These are phyloP conservation scores for Trachops cirrhosus DNA, from an alignment of 2,797 vertebrate genomes.

Conservation along the genomic window DNA sequence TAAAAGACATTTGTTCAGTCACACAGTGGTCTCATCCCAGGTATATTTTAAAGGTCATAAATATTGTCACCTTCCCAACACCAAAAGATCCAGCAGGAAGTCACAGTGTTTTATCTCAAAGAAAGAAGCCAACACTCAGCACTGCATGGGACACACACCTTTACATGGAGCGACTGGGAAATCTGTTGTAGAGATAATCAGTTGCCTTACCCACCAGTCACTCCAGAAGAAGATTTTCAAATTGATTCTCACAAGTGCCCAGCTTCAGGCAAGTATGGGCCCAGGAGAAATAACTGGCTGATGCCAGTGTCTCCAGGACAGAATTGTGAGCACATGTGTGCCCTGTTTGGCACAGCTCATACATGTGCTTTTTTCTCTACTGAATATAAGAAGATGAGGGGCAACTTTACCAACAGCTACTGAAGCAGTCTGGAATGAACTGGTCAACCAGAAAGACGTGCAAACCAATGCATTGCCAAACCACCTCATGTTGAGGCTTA, in stretches of 20 bases:
- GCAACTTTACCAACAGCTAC: not conserved
- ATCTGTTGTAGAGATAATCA: not conserved
- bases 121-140: not conserved
- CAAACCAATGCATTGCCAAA: not conserved
- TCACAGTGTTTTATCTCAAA: not conserved
- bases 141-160: rapidly evolving
- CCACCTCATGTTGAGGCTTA: not conserved
- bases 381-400: not conserved
- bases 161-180: not conserved
- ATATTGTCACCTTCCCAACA: not conserved
- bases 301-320: not conserved
- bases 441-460: not conserved
- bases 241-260: not conserved
- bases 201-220: not conserved
- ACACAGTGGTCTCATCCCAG: not conserved
- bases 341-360: rapidly evolving
- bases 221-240: not conserved
- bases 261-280: not conserved
- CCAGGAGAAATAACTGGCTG: rapidly evolving
- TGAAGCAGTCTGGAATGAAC: not conserved
- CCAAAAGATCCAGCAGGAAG: not conserved
- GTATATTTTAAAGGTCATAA: not conserved
- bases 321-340: not conserved
- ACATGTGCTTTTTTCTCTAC: not conserved
- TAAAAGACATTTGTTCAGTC: not conserved